Evolutionary conservation across 2,797 vertebrate species (phyloP).

Genomic region (Oryzias sinensis): DNA sequence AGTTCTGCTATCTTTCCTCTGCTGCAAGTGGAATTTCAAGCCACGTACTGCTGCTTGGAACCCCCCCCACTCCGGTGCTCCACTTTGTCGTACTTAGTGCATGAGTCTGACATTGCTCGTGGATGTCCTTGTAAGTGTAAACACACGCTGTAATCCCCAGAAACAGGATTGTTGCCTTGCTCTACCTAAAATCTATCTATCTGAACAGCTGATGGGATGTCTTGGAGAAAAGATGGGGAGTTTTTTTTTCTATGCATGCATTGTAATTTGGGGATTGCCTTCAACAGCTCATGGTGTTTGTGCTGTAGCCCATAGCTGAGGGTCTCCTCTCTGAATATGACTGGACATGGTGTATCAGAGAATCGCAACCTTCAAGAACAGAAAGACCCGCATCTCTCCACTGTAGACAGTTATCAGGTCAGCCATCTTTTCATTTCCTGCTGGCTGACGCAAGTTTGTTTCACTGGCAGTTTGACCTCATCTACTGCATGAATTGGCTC

Average conservation of each 20-base stretch:
- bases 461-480: constrained; percentile 30
- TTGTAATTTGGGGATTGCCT: not conserved
- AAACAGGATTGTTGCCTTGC: constrained; percentile 3
- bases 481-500: constrained; percentile 32
- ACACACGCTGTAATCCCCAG: constrained; percentile 6
- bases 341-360: constrained; percentile 24
- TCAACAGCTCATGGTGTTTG: constrained; percentile 1
- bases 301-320: constrained; percentile 19
- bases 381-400: constrained; percentile 21
- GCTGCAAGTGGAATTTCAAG: constrained; percentile 48
- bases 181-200: not conserved
- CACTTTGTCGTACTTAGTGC: constrained; percentile 28
- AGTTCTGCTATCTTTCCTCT: constrained; percentile 41
- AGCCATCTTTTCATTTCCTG: constrained; percentile 56
- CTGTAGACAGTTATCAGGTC: constrained; percentile 32
- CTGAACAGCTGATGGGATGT: not conserved
- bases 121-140: constrained; percentile 12
- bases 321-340: constrained; percentile 17
- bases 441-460: constrained; percentile 26
- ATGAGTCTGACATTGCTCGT: constrained; percentile 30
- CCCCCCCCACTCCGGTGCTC: constrained; percentile 27
- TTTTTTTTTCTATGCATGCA: no score
- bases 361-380: constrained; percentile 56
- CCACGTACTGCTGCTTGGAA: constrained; percentile 36
- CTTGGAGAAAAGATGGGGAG: not conserved